Evolutionary conservation across 2,797 vertebrate genomes (phyloP).

Genomic region (Anguilla megastoma): DNA sequence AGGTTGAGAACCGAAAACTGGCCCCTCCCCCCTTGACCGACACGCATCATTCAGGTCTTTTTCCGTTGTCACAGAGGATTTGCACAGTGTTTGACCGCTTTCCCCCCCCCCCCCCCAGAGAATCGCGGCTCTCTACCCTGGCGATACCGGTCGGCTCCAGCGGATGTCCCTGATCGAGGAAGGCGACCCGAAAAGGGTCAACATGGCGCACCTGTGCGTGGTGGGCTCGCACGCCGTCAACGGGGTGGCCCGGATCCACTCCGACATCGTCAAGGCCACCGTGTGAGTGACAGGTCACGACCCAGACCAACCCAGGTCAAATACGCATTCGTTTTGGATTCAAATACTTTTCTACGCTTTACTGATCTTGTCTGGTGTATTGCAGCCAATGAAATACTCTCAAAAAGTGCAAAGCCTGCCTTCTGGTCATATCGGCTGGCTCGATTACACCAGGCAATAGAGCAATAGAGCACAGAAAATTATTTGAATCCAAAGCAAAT

Average conservation of each 20-base stretch:
- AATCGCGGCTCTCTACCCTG: conserved; percentile 74
- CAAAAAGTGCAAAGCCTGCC: too few relatives aligned
- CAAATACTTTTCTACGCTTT: too few relatives aligned
- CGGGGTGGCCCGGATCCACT: conserved; percentile 81
- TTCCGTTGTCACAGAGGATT: neutral
- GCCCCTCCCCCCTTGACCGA: neutral
- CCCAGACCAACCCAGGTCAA: too few relatives aligned
- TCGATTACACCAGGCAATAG: too few relatives aligned
- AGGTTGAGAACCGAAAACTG: too few relatives aligned
- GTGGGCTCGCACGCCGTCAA: conserved; percentile 82
- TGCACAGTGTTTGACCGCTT: neutral
- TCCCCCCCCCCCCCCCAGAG: conserved; percentile 54
- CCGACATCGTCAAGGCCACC: conserved; percentile 76
- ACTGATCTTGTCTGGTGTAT: too few relatives aligned
- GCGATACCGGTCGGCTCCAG: conserved; percentile 71
- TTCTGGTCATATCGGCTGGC: too few relatives aligned
- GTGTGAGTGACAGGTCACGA: conserved; percentile 70
- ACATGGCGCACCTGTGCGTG: conserved; percentile 85
- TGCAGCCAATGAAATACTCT: too few relatives aligned
- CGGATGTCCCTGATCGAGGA: conserved; percentile 86
- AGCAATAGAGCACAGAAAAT: too few relatives aligned
- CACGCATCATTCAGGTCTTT: neutral
- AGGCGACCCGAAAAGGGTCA: conserved; percentile 80
- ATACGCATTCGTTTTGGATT: too few relatives aligned
- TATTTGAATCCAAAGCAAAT: too few relatives aligned